Percentiles rank a stretch among this genome's conserved stretches.
These are phyloP conservation scores for Lasioglossum vierecki DNA, from an alignment of 2,888 invertebrate species.

Conservation along the genomic window DNA sequence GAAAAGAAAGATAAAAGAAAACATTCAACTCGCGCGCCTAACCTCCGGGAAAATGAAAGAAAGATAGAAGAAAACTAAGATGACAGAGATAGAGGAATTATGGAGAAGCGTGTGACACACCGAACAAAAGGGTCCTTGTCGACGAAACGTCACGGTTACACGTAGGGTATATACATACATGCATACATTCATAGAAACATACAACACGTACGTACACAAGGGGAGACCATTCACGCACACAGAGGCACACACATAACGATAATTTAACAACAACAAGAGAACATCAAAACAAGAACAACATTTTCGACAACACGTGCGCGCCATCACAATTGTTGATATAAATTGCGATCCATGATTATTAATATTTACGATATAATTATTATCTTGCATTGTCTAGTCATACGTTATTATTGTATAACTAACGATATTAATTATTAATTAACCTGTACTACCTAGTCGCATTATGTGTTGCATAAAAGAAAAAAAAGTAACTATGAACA, in stretches of 20 bases:
- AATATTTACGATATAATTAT: conserved; percentile 84
- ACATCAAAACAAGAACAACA: conserved; percentile 20
- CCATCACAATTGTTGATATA: conserved; percentile 83
- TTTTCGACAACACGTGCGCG: conserved; percentile 74
- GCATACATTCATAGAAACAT: background rate
- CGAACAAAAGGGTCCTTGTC: background rate
- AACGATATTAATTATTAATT: conserved; percentile 84
- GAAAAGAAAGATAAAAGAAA: no score
- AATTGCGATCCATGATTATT: conserved; percentile 84
- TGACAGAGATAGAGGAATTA: background rate
- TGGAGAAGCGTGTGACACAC: background rate
- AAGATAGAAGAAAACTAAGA: background rate
- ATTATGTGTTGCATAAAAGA: conserved; percentile 83
- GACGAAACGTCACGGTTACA: background rate
- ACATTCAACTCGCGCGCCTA: conserved; percentile 4
- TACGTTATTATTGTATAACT: conserved; percentile 84
- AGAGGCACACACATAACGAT: conserved; percentile 47
- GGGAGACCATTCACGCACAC: conserved; percentile 48
- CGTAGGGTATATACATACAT: background rate
- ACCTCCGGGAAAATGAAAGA: background rate
- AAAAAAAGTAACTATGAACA: conserved; percentile 73
- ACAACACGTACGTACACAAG: background rate
- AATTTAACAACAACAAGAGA: conserved; percentile 13
- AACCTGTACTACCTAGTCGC: conserved; percentile 84
- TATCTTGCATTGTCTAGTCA: conserved; percentile 84